Evolutionary conservation across 2,888 invertebrate species (phyloP).

Genomic region (Eilema sororculum): DNA sequence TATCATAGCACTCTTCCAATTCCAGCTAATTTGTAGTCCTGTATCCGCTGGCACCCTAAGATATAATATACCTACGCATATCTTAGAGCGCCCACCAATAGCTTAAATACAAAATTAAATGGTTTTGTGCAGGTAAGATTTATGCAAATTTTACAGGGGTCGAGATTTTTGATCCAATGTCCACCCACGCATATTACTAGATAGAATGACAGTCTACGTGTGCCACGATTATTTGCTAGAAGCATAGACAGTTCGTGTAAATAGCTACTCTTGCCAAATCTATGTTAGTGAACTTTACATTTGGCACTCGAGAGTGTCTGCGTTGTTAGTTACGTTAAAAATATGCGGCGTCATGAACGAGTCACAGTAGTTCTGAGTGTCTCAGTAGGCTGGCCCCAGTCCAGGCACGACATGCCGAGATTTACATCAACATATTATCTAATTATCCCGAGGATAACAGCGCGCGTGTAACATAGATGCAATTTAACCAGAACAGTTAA

Average conservation of each 20-base stretch:
- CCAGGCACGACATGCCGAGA: slow-evolving; percentile 67
- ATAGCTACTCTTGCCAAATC: slow-evolving; percentile 82
- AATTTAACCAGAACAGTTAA: slow-evolving; percentile 53
- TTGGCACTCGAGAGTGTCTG: slow-evolving; percentile 82
- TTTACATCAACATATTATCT: slow-evolving; percentile 50
- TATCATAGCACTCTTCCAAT: too few species aligned
- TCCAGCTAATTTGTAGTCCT: too few species aligned
- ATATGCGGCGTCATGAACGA: slow-evolving; percentile 85
- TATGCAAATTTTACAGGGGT: slow-evolving; percentile 7
- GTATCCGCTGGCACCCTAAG: too few species aligned
- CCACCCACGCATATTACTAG: slow-evolving; percentile 42
- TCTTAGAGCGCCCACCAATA: too few species aligned
- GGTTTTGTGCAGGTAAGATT: neutral
- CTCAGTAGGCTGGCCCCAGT: slow-evolving; percentile 75
- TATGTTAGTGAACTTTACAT: slow-evolving; percentile 86
- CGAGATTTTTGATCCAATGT: slow-evolving; percentile 24
- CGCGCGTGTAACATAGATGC: slow-evolving; percentile 42
- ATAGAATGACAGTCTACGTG: slow-evolving; percentile 52
- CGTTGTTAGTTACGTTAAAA: slow-evolving; percentile 84
- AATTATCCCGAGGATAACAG: slow-evolving; percentile 47
- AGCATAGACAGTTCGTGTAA: slow-evolving; percentile 76
- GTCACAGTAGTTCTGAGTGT: slow-evolving; percentile 74
- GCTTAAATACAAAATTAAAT: too few species aligned
- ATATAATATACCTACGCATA: too few species aligned
- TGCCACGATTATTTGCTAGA: slow-evolving; percentile 60